Percentiles rank a stretch among this genome's conserved stretches.
phyloP scores from a whole-genome alignment of 2,888 invertebrate species.

The Tubulanus polymorphus region DNA sequence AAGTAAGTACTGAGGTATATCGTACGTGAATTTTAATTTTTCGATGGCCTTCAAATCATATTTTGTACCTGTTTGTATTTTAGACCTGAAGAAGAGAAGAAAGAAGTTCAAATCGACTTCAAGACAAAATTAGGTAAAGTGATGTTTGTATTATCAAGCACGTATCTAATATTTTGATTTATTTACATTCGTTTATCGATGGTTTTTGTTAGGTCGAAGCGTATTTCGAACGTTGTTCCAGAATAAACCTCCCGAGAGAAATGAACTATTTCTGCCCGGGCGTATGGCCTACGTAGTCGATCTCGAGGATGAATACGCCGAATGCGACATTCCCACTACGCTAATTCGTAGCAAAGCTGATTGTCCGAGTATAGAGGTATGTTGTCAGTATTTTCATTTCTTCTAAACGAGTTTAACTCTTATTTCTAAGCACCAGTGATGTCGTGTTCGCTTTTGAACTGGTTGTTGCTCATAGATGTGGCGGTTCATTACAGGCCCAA shows the following conservation, averaged over 20 bases:
- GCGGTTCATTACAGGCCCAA: too few relatives aligned
- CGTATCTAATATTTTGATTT: not conserved
- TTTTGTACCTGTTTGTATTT: not conserved
- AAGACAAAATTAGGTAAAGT: slow-evolving; percentile 69
- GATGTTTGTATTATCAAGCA: not conserved
- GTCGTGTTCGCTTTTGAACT: too few relatives aligned
- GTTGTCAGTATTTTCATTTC: too few relatives aligned
- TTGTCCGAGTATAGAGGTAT: slow-evolving; percentile 66
- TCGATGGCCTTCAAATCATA: not conserved
- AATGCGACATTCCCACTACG: slow-evolving; percentile 93
- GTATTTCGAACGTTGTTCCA: slow-evolving; percentile 62
- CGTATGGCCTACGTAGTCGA: slow-evolving; percentile 99
- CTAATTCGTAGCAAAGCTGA: slow-evolving; percentile 80
- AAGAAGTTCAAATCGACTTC: slow-evolving; percentile 75
- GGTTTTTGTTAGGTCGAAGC: slow-evolving; percentile 33
- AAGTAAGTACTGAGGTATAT: too few relatives aligned
- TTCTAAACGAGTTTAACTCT: too few relatives aligned
- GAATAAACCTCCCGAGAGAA: slow-evolving; percentile 65
- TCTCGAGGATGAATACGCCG: slow-evolving; percentile 77
- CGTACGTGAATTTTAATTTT: too few relatives aligned
- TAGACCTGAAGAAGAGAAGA: slow-evolving; percentile 57
- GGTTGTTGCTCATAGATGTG: too few relatives aligned
- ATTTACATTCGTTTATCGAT: slow-evolving; percentile 20
- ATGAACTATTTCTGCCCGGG: slow-evolving; percentile 89
- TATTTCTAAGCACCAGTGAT: too few relatives aligned